Percentiles rank a stretch among this genome's conserved stretches.
Evolutionary conservation across 2,888 invertebrate species (phyloP).

Genomic region (Zonitis immaculata): DNA sequence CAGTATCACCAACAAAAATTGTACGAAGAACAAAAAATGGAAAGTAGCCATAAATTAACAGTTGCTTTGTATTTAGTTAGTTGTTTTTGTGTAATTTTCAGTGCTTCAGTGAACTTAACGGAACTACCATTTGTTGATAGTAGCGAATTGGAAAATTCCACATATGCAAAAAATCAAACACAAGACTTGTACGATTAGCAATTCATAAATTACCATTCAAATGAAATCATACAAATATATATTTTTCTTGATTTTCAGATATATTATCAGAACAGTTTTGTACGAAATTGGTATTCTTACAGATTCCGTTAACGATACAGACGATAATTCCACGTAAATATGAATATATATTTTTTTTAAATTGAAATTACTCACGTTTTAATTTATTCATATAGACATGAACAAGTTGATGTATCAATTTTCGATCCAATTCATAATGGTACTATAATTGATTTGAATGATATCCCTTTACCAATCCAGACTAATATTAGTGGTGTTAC

Average conservation of each 20-base stretch:
- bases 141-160: constrained; percentile 5
- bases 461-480: constrained; percentile 54
- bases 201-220: too few species aligned
- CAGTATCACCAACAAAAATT: constrained; percentile 1
- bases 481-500: constrained; percentile 54
- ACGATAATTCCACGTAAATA: constrained; percentile 45
- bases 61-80: neutral
- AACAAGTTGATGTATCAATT: constrained; percentile 54
- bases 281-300: constrained; percentile 60
- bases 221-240: neutral
- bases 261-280: constrained; percentile 55
- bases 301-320: constrained; percentile 48
- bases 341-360: too few species aligned
- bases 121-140: neutral
- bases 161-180: constrained; percentile 11
- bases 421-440: constrained; percentile 52
- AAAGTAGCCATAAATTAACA: neutral
- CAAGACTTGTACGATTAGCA: constrained; percentile 23
- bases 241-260: constrained; percentile 41
- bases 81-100: neutral
- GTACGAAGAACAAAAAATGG: neutral
- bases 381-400: constrained; percentile 46
- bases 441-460: constrained; percentile 51
- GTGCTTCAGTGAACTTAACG: neutral
- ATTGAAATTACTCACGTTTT: too few species aligned